Evolutionary conservation across 1,140 invertebrate species (phyloP).

Genomic region (Bombus pascuorum): DNA sequence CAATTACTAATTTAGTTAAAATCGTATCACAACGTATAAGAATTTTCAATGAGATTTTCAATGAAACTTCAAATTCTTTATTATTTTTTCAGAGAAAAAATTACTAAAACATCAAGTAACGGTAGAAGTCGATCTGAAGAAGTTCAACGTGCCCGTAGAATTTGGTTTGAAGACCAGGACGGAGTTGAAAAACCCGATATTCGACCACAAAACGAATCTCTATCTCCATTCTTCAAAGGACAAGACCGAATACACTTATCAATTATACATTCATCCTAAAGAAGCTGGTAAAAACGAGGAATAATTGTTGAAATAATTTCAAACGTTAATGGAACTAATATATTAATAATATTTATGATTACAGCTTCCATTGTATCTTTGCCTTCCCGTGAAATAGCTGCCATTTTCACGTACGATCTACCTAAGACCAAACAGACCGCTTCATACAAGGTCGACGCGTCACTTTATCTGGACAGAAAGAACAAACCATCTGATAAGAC

Average conservation of each 20-base stretch:
- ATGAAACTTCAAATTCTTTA: not conserved
- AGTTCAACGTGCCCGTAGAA: slow-evolving; percentile 87
- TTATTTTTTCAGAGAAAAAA: slow-evolving; percentile 65
- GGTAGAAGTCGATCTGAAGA: slow-evolving; percentile 86
- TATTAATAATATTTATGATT: not conserved
- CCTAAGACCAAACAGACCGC: slow-evolving; percentile 77
- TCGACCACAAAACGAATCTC: slow-evolving; percentile 87
- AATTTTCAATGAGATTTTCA: not conserved
- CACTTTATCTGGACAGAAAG: slow-evolving; percentile 88
- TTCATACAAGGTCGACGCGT: slow-evolving; percentile 81
- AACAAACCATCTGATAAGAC: slow-evolving; percentile 87
- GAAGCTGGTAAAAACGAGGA: slow-evolving; percentile 74
- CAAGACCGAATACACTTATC: slow-evolving; percentile 87
- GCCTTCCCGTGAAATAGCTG: slow-evolving; percentile 85
- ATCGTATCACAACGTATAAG: too few relatives aligned
- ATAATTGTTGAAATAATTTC: not conserved
- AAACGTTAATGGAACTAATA: not conserved
- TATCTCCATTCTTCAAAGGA: slow-evolving; percentile 85
- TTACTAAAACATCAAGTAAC: slow-evolving; percentile 83
- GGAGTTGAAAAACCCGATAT: slow-evolving; percentile 83
- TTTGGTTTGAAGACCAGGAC: slow-evolving; percentile 86
- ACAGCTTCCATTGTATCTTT: slow-evolving; percentile 84
- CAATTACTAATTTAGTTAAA: too few relatives aligned
- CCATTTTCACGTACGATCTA: slow-evolving; percentile 81
- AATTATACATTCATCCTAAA: slow-evolving; percentile 85